These are phyloP conservation scores for Axinella damicornis DNA, from an alignment of 37 sponge, comb jelly and placozoan genomes.

Conservation along the genomic window DNA sequence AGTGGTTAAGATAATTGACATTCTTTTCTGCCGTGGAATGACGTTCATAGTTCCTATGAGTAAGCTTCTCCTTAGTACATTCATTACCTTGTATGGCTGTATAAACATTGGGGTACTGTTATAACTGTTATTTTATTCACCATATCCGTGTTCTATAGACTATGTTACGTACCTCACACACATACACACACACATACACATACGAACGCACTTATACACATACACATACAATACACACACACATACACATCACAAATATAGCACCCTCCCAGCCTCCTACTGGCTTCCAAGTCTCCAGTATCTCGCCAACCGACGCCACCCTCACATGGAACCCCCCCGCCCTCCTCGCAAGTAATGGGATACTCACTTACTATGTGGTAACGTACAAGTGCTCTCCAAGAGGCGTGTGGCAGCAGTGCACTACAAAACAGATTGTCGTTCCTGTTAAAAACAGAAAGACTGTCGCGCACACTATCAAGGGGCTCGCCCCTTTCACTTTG, in stretches of 20 bases:
- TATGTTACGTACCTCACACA: no score
- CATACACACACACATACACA: conserved; percentile 36
- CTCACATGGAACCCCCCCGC: conserved; percentile 23
- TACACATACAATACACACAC: conserved; percentile 32
- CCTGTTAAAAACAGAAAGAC: background rate
- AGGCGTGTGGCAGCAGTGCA: background rate
- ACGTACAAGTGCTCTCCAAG: background rate
- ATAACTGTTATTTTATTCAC: no score
- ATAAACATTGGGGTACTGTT: no score
- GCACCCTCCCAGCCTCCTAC: conserved; percentile 25
- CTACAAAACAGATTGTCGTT: background rate
- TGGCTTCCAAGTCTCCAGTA: background rate
- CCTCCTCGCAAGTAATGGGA: background rate
- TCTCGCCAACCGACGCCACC: background rate
- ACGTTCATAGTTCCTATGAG: no score
- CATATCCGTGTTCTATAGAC: no score
- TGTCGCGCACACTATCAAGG: background rate
- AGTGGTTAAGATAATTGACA: background rate
- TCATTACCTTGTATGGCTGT: no score
- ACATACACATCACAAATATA: conserved; percentile 32
- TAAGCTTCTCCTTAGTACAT: no score
- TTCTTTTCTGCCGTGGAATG: no score
- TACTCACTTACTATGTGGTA: conserved; percentile 3
- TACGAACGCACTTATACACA: background rate
- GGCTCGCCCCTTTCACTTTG: conserved; percentile 7